Percentiles rank a stretch among this genome's conserved stretches.
These are phyloP conservation scores for Athene noctua DNA, from an alignment of 2,113 vertebrate genomes.

Conservation along the genomic window DNA sequence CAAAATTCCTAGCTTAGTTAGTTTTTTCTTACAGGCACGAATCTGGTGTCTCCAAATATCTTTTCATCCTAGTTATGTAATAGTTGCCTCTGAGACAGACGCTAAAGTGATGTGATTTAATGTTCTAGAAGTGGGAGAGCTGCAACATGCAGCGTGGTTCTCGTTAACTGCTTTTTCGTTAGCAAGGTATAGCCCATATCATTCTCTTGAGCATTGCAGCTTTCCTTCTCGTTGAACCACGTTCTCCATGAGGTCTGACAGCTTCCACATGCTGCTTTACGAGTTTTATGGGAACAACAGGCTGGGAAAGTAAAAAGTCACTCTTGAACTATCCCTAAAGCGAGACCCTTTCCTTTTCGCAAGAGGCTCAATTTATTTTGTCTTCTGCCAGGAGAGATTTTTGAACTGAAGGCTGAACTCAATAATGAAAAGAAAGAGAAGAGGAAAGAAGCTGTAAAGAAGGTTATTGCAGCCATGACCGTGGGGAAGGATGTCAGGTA, in stretches of 20 bases:
- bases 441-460: constrained; percentile 96
- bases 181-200: neutral
- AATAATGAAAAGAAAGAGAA: constrained; percentile 99
- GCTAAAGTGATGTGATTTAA: neutral
- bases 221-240: neutral
- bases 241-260: neutral
- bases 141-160: neutral
- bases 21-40: neutral
- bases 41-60: neutral
- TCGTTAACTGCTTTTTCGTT: neutral
- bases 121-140: constrained; percentile 38
- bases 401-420: constrained; percentile 96
- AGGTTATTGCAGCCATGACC: constrained; percentile 97
- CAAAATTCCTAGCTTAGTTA: constrained; percentile 16
- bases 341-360: neutral
- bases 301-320: neutral
- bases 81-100: neutral
- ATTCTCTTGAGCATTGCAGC: neutral
- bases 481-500: constrained; percentile 98
- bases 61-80: constrained; percentile 5
- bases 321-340: neutral
- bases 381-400: constrained; percentile 89
- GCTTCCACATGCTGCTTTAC: neutral
- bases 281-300: neutral
- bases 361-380: neutral